Evolutionary conservation across 2,888 invertebrate genomes (phyloP).

Genomic region (Calliphora vomitoria): DNA sequence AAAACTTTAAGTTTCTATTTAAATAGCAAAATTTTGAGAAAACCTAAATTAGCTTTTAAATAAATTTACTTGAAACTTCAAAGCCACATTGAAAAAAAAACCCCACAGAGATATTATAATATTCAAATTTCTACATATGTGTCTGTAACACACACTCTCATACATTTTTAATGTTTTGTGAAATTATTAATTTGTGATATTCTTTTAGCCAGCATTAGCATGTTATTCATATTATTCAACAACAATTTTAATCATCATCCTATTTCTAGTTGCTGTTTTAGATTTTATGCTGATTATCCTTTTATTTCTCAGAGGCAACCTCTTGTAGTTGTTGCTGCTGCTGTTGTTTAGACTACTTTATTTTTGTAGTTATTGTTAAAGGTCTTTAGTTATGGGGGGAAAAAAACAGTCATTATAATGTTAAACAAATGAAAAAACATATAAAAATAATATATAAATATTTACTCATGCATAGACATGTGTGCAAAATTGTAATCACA

Average conservation of each 20-base stretch:
- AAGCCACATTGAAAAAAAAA: too few species aligned
- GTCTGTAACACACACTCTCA: too few species aligned
- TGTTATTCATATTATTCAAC: conserved; percentile 32
- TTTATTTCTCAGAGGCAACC: conserved; percentile 7
- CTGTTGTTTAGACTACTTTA: too few species aligned
- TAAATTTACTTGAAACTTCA: too few species aligned
- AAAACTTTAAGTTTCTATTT: too few species aligned
- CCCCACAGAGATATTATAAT: too few species aligned
- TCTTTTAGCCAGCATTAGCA: conserved; percentile 19
- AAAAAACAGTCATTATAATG: conserved; percentile 11
- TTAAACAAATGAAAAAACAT: conserved; percentile 15
- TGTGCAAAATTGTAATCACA: background rate
- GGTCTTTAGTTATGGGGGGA: conserved; percentile 6
- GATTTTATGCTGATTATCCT: conserved; percentile 60
- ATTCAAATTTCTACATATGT: too few species aligned
- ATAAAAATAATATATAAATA: background rate
- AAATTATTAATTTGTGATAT: background rate
- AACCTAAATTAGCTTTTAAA: too few species aligned
- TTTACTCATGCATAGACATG: conserved; percentile 3
- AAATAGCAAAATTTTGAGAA: too few species aligned
- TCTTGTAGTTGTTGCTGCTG: conserved; percentile 1
- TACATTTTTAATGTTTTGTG: background rate
- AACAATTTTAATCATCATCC: conserved; percentile 30
- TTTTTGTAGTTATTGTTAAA: background rate
- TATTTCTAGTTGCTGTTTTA: background rate